Evolutionary conservation across 2,888 invertebrate genomes (phyloP), one percentile per base, ranked within the genome.

Genomic region (Leucophenga maculata): DNA sequence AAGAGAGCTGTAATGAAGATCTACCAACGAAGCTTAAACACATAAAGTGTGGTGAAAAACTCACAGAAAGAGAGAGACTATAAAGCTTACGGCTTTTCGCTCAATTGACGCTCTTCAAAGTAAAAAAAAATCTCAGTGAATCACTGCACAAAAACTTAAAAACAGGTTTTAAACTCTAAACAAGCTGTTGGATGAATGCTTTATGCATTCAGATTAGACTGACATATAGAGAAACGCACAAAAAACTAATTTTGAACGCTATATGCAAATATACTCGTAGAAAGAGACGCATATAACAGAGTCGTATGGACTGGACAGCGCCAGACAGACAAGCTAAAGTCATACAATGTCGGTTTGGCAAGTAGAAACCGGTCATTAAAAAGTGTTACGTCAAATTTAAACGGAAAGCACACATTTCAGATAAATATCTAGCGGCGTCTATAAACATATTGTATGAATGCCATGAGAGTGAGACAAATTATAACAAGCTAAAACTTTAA

Each of bases 1-100:
- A 82, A 78, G 79, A 78, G 78, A 54, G 46, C 20, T 26, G 22
- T 55, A 16, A 50, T 32, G 9, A 9, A 18, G 22, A 46, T 14
- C 11, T 20, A 9, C 4, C 32, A 50, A 52, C 65, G 50, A 22
- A 39, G 11, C 8, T 39, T 39, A 39, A 46, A 64, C 13, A 55
- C 22, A 55, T 22, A 22, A 22, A 39, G 39, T 39, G 8, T 39
- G 8, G 39, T 39, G 9, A 39, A 39, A 11, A 11, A 1, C 39
- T 39, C 26, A 26, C 26, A 26, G 2, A 13, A 46, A 4, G 46
- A 50, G 16, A 16, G 50, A n/a, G n/a, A n/a, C n/a, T n/a, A n/a
- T 1, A 11, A 50, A 50, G 50, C 50, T 16, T 50, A 50, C 6
- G n/a, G 39, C 39, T 6, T 11, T 39, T 39, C 39, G 11, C 39